Conservation (phyloP, 2,113 vertebrate species). For the Solea solea region DNA sequence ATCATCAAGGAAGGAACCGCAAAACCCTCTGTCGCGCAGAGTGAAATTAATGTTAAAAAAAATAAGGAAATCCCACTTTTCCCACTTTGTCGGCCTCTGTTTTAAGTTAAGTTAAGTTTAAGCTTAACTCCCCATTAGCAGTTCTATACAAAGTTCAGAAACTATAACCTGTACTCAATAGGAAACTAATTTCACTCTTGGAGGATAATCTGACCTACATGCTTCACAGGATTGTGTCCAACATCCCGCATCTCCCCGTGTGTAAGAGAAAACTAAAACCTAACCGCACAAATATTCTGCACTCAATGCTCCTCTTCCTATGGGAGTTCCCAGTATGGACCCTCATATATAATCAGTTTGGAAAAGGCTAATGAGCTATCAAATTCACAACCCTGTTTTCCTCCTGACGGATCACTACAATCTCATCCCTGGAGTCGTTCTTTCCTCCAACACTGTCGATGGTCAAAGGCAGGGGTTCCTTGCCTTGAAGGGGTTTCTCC, state of each 20-base stretch:
- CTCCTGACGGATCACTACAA: constrained; percentile 47
- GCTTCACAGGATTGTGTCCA: constrained; percentile 10
- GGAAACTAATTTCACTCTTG: constrained; percentile 42
- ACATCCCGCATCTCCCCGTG: not conserved
- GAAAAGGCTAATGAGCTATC: constrained; percentile 63
- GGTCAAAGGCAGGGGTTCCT: constrained; percentile 54
- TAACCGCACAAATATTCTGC: not conserved
- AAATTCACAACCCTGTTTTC: constrained; percentile 42
- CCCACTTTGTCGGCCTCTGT: not conserved
- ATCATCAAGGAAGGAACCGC: constrained; percentile 39
- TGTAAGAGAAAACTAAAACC: not conserved
- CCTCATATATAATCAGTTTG: constrained; percentile 55
- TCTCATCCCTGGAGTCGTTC: constrained; percentile 42
- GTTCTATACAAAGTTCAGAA: constrained; percentile 14
- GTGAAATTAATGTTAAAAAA: constrained; percentile 18
- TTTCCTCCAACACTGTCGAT: constrained; percentile 37
- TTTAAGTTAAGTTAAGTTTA: not conserved
- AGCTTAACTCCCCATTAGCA: not conserved
- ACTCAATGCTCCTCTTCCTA: constrained; percentile 2
- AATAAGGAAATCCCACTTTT: constrained; percentile 4
- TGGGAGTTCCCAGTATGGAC: constrained; percentile 42
- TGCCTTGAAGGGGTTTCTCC: constrained; percentile 38
- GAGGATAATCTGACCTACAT: constrained; percentile 37
- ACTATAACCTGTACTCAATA: constrained; percentile 20
- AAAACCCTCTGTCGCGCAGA: constrained; percentile 28